A percentile compares a stretch with the other conserved stretches of the same genome.
Evolutionary conservation across 2,888 invertebrate species (phyloP).

Genomic region (Autographa gamma): DNA sequence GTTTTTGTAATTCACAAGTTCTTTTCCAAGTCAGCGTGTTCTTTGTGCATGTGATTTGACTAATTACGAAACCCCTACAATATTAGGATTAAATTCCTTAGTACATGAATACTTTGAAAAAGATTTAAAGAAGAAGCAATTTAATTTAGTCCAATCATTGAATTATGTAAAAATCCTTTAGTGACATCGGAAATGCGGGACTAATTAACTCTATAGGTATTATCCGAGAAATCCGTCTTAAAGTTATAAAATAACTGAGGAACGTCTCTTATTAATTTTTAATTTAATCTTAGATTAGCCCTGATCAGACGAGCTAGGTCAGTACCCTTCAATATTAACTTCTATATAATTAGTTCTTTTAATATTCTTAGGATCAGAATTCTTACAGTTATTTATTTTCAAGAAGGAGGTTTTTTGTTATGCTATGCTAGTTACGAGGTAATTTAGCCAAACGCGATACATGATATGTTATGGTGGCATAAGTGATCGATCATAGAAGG

Average conservation of each 20-base stretch:
- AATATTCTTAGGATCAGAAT: background rate
- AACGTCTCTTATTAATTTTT: background rate
- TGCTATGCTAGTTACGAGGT: too few species aligned
- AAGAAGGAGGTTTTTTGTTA: too few species aligned
- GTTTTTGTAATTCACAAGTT: too few species aligned
- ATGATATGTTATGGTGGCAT: too few species aligned
- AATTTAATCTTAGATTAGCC: background rate
- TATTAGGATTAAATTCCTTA: too few species aligned
- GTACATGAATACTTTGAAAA: background rate
- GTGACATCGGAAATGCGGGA: background rate
- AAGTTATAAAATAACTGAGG: background rate
- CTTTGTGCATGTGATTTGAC: too few species aligned
- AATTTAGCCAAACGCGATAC: too few species aligned
- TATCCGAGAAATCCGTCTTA: background rate
- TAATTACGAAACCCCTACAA: too few species aligned
- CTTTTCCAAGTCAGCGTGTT: too few species aligned
- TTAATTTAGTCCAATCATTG: background rate
- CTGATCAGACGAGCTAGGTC: background rate
- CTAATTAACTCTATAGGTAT: background rate
- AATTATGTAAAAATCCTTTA: background rate
- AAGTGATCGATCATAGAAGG: too few species aligned
- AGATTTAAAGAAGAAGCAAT: background rate
- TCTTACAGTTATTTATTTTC: too few species aligned
- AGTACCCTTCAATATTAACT: background rate
- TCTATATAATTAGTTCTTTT: background rate